Base-by-base conservation (phyloP, 2,888 invertebrate species). In the Rhingia campestris region DNA sequence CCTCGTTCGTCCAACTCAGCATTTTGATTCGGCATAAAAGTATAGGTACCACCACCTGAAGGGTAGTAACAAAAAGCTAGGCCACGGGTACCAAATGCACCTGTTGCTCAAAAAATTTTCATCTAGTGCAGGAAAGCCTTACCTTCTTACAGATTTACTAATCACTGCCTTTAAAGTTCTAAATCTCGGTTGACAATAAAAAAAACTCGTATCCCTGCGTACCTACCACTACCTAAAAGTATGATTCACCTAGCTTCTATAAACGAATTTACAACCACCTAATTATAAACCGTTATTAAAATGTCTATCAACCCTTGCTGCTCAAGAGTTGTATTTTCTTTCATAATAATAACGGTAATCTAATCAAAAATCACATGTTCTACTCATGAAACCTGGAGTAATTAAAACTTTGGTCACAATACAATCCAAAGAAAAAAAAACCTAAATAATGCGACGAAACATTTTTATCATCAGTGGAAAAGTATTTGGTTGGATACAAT, bases 341-440 rank as follows among this genome's bases (percentile, higher is more conserved):
- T 6, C 33, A 10, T 4, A 33, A 51, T 10, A 59, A 22, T 43
- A 22, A 70, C 41, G 22, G 47, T 14, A 74, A 66, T 74, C 74
- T 74, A 49, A 74, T 74, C 74, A 12, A 32, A 32, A 5, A 51
- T 49, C 64, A 58, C 58, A 41, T 49, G 47, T 49, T 58, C 22
- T 4, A 56, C 33, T 56, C 58, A 66, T 66, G 74, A 32, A 39
- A 49, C 41, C n/a, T 14, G 41, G 53, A 43, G 4, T 10, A 10
- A 37, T 35, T 12, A 32, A 30, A 5, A 22, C 0, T 14, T 30
- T 7, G n/a, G 33, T 61, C 35, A 6, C 51, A 39, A 64, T 64
- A 39, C 51, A 49, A 30, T 9, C 39, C 41, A 9, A 41, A 41
- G n/a, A 22, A 1, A 41, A 58, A 14, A 1, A 47, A 7, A 54